Percentiles rank a stretch among this genome's conserved stretches.
Conservation (phyloP, 2,888 invertebrate species). For the Philereme transversata region DNA sequence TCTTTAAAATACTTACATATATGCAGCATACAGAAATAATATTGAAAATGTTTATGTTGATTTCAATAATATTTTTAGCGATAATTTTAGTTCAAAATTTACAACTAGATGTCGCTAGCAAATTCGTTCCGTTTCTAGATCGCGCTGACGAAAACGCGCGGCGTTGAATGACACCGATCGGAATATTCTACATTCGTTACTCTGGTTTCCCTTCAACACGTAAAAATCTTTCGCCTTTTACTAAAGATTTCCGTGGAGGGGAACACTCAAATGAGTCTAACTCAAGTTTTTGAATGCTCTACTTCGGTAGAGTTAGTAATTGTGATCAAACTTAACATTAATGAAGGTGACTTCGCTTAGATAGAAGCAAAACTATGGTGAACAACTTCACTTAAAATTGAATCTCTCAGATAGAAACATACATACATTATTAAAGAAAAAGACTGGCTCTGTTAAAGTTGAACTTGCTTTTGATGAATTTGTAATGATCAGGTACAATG, state of each 20-base stretch:
- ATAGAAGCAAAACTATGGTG: too few species aligned
- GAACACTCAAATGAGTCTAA: slow-evolving; percentile 88
- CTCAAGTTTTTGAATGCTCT: slow-evolving; percentile 44
- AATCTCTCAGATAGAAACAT: too few species aligned
- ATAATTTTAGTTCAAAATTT: background rate
- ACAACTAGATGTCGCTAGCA: slow-evolving; percentile 32
- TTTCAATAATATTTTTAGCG: too few species aligned
- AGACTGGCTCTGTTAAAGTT: too few species aligned
- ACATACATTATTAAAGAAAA: too few species aligned
- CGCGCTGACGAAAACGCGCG: slow-evolving; percentile 34
- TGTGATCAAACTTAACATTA: background rate
- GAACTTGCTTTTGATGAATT: too few species aligned
- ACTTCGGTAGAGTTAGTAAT: slow-evolving; percentile 9
- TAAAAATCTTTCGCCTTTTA: slow-evolving; percentile 91
- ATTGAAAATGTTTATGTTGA: too few species aligned
- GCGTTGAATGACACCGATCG: background rate
- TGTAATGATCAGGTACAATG: too few species aligned
- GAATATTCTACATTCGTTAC: slow-evolving; percentile 42
- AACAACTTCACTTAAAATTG: too few species aligned
- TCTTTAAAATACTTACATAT: too few species aligned
- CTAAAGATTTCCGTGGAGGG: slow-evolving; percentile 92
- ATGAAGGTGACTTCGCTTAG: too few species aligned
- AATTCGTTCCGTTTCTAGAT: slow-evolving; percentile 24
- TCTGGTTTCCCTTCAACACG: slow-evolving; percentile 88
- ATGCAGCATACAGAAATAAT: too few species aligned